Conservation (phyloP, 1,140 invertebrate genomes). For the Neelides sp. region DNA sequence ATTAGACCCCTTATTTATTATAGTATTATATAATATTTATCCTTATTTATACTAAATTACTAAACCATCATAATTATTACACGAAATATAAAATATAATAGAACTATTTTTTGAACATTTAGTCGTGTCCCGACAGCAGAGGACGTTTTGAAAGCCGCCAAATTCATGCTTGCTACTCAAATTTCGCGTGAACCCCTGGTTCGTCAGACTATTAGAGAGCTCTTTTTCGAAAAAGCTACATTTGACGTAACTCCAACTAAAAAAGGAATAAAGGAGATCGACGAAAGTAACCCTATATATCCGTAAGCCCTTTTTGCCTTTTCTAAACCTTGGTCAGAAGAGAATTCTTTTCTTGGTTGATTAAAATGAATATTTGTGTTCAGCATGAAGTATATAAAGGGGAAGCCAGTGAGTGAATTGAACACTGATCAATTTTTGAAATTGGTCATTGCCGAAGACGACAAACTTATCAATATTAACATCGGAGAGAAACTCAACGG, state of each 20-base stretch:
- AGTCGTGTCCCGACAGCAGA: slow-evolving; percentile 47
- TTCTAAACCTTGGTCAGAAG: not conserved
- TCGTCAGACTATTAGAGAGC: slow-evolving; percentile 67
- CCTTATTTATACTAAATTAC: not conserved
- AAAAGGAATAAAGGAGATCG: slow-evolving; percentile 81
- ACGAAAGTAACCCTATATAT: slow-evolving; percentile 80
- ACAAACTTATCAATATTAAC: slow-evolving; percentile 61
- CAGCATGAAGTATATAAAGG: slow-evolving; percentile 83
- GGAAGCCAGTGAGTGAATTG: slow-evolving; percentile 85
- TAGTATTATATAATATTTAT: slow-evolving; percentile 18
- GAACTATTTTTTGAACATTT: no score
- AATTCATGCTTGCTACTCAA: slow-evolving; percentile 89
- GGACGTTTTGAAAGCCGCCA: slow-evolving; percentile 74
- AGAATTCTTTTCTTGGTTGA: not conserved
- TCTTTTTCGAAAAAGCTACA: slow-evolving; percentile 81
- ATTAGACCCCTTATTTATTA: no score
- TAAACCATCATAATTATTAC: not conserved
- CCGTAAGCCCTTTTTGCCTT: slow-evolving; percentile 34
- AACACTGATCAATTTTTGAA: slow-evolving; percentile 81
- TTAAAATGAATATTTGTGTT: slow-evolving; percentile 31
- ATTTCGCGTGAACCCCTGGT: slow-evolving; percentile 82
- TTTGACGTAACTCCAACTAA: slow-evolving; percentile 73
- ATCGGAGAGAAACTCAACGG: slow-evolving; percentile 66
- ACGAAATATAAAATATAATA: no score
- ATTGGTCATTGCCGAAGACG: slow-evolving; percentile 68